Base-by-base conservation (phyloP, 2,888 invertebrate species). In the Patella ulyssiponensis region DNA sequence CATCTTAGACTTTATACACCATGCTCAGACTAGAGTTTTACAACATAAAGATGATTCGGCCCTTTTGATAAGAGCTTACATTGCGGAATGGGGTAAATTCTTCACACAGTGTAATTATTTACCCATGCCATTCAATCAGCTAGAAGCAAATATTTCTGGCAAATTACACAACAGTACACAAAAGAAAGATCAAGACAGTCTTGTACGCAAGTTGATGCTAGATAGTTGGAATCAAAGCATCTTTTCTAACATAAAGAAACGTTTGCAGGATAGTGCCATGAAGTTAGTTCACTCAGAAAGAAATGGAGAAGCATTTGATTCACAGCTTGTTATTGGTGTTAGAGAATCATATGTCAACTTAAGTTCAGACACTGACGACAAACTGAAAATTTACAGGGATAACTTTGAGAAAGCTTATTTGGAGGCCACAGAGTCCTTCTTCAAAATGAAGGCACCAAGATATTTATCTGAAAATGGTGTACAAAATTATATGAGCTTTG, bases 151-250 rank as follows among this genome's bases (percentile, higher is more conserved):
- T 77, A 94, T 98, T 69, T 95, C 95, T 77, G 95, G 95, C 33
- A 95, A 95, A 91, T 93, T 93, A 79, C 90, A 90, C 82, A 93
- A 93, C 88, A 93, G 94, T 69, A 86, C 91, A 76, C 90, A 91
- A 81, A 90, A 89, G 87, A 93, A 93, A 93, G 94, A 93, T 93
- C 92, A 92, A 90, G 98, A 98, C 88, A 97, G 96, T 92, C 95
- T 98, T 87, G 98, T 98, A 74, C 94, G 97, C 86, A 94, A 94
- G 93, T 93, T 98, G 80, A 99, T 99, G 99, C 93, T 99, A 82
- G 98, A 98, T 92, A 97, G 96, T 79, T 99, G 99, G 99, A 98
- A 99, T 93, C 95, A 96, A 91, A 96, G 96, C 91, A 99, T 99
- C 89, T 99, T 99, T 92, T 94, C 95, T 91, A 96, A 97, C 91